A percentile compares a stretch with the other conserved stretches of the same genome.
These are phyloP conservation scores for Alauda arvensis DNA, from an alignment of 2,797 vertebrate species.

Conservation along the genomic window DNA sequence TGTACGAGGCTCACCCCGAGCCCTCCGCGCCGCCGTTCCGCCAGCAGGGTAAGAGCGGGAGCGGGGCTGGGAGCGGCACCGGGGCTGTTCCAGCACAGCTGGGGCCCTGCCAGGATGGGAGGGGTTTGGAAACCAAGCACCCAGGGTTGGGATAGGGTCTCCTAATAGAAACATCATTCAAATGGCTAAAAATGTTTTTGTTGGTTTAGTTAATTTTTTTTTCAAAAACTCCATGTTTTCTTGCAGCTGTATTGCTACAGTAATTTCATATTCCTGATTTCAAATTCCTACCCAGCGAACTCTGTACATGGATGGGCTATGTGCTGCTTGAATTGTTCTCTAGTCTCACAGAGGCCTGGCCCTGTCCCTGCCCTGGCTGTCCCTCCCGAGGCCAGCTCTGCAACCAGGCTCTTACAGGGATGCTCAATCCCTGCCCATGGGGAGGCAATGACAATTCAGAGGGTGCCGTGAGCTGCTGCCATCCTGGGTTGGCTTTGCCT, in stretches of 20 bases:
- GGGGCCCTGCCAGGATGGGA: background rate
- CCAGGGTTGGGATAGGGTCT: background rate
- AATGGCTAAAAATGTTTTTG: background rate
- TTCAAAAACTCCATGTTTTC: background rate
- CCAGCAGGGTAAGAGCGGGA: slow-evolving; percentile 10
- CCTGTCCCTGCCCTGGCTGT: too few relatives aligned
- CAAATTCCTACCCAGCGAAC: background rate
- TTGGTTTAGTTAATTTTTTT: background rate
- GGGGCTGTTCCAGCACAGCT: background rate
- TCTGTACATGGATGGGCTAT: fast-evolving
- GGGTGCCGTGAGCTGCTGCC: background rate
- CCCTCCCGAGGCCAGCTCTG: background rate
- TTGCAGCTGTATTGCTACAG: background rate
- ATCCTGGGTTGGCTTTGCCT: background rate
- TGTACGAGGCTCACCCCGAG: background rate
- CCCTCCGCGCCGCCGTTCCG: background rate
- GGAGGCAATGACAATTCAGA: background rate
- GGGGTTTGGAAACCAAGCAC: background rate
- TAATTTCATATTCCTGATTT: background rate
- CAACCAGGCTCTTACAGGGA: fast-evolving
- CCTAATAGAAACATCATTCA: background rate
- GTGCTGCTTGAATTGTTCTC: background rate
- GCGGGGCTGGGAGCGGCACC: background rate
- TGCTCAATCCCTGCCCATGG: fast-evolving
- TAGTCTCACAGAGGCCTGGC: background rate